These are phyloP conservation scores for Brachionichthys hirsutus DNA, from an alignment of 2,113 vertebrate species.

Conservation along the genomic window DNA sequence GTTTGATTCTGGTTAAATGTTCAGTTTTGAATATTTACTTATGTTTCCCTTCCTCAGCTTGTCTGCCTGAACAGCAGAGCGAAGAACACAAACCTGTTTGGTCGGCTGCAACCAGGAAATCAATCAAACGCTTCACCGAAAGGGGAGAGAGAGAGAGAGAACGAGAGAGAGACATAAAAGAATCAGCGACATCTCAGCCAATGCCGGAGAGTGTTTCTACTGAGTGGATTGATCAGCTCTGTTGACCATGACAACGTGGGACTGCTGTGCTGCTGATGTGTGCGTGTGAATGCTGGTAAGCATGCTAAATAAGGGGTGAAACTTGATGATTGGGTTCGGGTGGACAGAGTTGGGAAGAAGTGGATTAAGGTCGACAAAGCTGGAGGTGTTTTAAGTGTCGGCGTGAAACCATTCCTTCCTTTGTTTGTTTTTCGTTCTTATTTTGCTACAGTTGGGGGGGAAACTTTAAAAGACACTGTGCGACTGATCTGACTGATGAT, in stretches of 20 bases:
- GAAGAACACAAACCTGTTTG: slow-evolving; percentile 74
- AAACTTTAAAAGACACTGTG: neutral
- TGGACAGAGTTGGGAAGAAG: neutral
- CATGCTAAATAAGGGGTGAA: neutral
- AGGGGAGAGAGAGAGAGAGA: slow-evolving; percentile 9
- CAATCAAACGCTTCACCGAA: slow-evolving; percentile 53
- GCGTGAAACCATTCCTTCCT: slow-evolving; percentile 1
- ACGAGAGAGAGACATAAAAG: slow-evolving; percentile 20
- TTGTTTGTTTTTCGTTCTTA: slow-evolving; percentile 3
- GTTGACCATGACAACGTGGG: slow-evolving; percentile 14
- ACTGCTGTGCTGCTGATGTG: slow-evolving; percentile 27
- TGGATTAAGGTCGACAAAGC: neutral
- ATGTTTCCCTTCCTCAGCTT: slow-evolving; percentile 18
- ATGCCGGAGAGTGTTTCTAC: slow-evolving; percentile 36
- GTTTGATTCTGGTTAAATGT: neutral
- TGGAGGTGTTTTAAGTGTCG: slow-evolving; percentile 14
- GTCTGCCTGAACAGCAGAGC: slow-evolving; percentile 38
- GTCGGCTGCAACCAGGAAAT: slow-evolving; percentile 74
- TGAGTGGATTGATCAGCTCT: slow-evolving; percentile 23
- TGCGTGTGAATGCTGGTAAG: slow-evolving; percentile 27
- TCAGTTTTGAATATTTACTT: neutral
- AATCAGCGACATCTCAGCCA: slow-evolving; percentile 14
- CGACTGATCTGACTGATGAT: neutral
- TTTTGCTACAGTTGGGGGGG: neutral
- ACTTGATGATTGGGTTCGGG: neutral